These are phyloP conservation scores for Patella pellucida DNA, from an alignment of 2,888 invertebrate genomes.

Conservation along the genomic window DNA sequence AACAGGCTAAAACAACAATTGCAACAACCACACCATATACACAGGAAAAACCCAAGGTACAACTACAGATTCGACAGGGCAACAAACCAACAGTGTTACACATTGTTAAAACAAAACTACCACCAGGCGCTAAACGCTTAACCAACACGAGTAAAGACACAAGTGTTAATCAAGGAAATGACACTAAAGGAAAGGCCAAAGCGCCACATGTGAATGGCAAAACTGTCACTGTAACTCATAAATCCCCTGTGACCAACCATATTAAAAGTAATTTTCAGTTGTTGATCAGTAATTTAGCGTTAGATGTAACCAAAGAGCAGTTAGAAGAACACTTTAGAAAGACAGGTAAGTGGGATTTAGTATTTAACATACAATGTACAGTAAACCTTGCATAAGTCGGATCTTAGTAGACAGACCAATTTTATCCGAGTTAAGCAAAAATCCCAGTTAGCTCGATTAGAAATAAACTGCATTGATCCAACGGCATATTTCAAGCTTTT, in stretches of 20 bases:
- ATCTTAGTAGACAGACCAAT: too few species aligned
- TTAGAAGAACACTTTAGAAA: constrained; percentile 62
- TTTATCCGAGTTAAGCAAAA: too few species aligned
- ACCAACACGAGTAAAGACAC: background rate
- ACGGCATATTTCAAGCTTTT: too few species aligned
- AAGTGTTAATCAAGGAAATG: background rate
- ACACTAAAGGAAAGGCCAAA: constrained; percentile 20
- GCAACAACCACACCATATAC: background rate
- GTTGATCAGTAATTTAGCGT: constrained; percentile 63
- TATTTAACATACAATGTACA: too few species aligned
- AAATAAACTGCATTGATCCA: too few species aligned
- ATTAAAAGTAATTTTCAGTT: constrained; percentile 55
- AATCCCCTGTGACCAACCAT: constrained; percentile 15
- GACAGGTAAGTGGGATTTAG: constrained; percentile 45
- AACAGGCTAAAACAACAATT: too few species aligned
- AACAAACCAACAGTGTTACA: constrained; percentile 2
- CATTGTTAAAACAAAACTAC: background rate
- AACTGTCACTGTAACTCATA: constrained; percentile 12
- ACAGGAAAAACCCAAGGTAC: background rate
- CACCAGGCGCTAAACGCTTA: constrained; percentile 4
- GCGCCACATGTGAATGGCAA: background rate
- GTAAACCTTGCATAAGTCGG: too few species aligned
- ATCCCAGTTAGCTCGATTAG: too few species aligned
- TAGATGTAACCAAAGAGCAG: constrained; percentile 57
- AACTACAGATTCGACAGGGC: constrained; percentile 7